phyloP scores from a whole-genome alignment of 2,797 vertebrate genomes.

The Rhabdomys pumilio region DNA sequence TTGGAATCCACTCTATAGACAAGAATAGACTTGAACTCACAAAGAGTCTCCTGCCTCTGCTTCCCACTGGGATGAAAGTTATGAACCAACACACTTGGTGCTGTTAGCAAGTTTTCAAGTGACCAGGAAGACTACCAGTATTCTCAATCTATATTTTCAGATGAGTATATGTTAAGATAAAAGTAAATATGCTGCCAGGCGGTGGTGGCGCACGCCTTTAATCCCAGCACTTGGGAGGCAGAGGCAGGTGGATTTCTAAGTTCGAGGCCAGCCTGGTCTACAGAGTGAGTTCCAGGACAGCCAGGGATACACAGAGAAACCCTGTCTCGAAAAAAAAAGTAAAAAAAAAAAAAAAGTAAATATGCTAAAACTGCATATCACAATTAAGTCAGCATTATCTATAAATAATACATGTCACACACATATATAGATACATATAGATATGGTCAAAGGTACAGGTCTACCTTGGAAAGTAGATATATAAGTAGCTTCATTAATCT shows the following conservation, averaged over 20 bases:
- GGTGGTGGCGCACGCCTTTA: no score
- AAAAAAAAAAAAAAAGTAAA: not conserved
- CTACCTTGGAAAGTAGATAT: not conserved
- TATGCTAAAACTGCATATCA: not conserved
- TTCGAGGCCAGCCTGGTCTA: no score
- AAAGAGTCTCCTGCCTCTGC: not conserved
- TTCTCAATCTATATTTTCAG: constrained; percentile 41
- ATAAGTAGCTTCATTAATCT: not conserved
- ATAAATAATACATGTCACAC: not conserved
- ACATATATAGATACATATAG: not conserved
- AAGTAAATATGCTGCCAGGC: not conserved
- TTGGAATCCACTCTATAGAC: not conserved
- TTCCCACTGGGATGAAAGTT: not conserved
- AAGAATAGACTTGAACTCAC: not conserved
- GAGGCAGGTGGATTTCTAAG: no score
- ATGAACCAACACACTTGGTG: not conserved
- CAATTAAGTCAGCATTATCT: not conserved
- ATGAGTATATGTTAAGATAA: constrained; percentile 6
- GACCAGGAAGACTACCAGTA: not conserved
- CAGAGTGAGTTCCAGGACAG: no score
- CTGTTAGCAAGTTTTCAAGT: constrained; percentile 55
- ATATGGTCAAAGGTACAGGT: not conserved
- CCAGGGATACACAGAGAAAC: no score
- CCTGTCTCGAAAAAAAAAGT: no score
- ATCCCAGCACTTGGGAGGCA: no score